Base-by-base conservation (phyloP, 1,140 invertebrate species). In the Calosoma granatense region DNA sequence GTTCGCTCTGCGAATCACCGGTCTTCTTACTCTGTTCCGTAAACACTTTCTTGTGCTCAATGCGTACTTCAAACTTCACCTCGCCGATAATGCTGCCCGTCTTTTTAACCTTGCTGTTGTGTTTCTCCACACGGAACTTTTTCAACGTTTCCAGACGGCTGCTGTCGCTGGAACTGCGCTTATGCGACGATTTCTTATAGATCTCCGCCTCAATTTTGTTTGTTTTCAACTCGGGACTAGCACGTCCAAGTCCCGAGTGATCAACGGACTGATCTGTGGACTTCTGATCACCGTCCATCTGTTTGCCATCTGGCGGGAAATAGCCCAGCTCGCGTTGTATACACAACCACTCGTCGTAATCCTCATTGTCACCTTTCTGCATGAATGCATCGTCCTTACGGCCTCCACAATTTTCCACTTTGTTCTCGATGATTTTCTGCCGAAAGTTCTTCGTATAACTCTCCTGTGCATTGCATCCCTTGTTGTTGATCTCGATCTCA, bases 301-400 rank as follows among this genome's bases (percentile, higher is more conserved):
- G 12, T 22, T 56, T 47, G 15, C 22, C 23, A 56, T 41, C 15
- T 55, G 47, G 26, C 20, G 68, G 67, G 70, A 81, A 22, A 75
- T 78, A 70, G 53, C 77, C 76, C 1, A 86, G 68, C 64, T 85
- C 84, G 55, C 82, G 81, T 61, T 85, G 83, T 22, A 86, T 82
- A 52, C 81, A 83, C 2, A 81, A 71, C 82, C 83, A 86, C 62
- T 84, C 82, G 64, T 86, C 83, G 59, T 82, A 83, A 59, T 78
- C 75, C 47, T 76, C 74, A 26, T 66, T 72, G 11, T 57, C 54
- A n/a, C 15, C 21, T n/a, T 47, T 17, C 11, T 39, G 20, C 15
- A 6, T 20, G 9, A 36, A 47, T 4, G 9, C 15, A 9, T 47
- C 41, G 3, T 9, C 9, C 17, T 47, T 47, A 17, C 41, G 6